Percentiles rank a stretch among this genome's conserved stretches.
Conservation (phyloP, 2,113 vertebrate genomes). For the Pitta sordida region DNA sequence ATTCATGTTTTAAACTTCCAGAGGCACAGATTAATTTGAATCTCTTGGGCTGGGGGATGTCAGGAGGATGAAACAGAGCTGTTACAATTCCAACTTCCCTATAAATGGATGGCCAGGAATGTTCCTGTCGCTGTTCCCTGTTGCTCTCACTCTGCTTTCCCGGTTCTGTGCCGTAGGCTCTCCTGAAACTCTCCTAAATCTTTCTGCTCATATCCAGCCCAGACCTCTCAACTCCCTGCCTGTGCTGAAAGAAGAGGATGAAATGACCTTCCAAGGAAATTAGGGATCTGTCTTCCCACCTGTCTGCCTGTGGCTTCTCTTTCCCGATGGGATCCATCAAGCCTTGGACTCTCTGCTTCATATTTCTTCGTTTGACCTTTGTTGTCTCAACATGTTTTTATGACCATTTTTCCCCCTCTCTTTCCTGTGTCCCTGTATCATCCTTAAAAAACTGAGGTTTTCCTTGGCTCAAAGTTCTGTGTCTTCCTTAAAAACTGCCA, state of each 20-base stretch:
- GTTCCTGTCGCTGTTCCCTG: neutral
- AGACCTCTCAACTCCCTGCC: conserved; percentile 69
- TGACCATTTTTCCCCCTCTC: neutral
- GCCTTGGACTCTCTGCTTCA: neutral
- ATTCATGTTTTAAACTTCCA: neutral
- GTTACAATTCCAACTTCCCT: neutral
- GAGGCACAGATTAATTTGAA: neutral
- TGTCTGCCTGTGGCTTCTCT: neutral
- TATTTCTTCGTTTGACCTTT: neutral
- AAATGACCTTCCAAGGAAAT: conserved; percentile 69
- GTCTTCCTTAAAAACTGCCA: neutral
- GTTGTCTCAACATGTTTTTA: neutral
- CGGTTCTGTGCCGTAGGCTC: conserved; percentile 65
- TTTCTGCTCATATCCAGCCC: conserved; percentile 79
- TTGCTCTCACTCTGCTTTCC: conserved; percentile 7
- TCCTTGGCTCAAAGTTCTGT: neutral
- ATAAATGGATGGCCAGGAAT: neutral
- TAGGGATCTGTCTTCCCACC: conserved; percentile 43
- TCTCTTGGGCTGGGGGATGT: neutral
- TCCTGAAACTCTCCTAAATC: conserved; percentile 74
- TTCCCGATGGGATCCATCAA: neutral
- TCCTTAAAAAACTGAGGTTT: neutral
- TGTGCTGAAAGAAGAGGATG: conserved; percentile 77
- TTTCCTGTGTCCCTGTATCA: neutral
- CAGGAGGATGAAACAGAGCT: too few relatives aligned